A percentile compares a stretch with the other conserved stretches of the same genome.
phyloP scores from a whole-genome alignment of 1,140 invertebrate species.

The Physella acuta region DNA sequence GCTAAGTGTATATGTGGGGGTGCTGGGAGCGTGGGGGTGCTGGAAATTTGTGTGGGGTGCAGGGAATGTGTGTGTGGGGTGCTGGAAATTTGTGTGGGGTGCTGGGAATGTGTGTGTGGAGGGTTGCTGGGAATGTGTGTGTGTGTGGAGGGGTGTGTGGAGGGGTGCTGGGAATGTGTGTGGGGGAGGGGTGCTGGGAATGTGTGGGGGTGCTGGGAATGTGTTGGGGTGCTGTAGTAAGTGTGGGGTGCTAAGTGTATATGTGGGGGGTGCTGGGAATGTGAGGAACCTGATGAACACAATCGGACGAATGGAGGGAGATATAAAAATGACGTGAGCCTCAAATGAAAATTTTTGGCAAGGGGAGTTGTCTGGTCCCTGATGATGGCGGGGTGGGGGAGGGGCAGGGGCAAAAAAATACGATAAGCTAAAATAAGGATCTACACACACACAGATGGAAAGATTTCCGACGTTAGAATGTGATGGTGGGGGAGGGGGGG shows the following conservation, averaged over 20 bases:
- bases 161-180: background rate
- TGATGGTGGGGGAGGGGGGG: too few relatives aligned
- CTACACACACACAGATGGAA: too few relatives aligned
- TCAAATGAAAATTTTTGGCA: too few relatives aligned
- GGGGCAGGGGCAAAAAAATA: too few relatives aligned
- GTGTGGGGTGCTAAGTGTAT: background rate
- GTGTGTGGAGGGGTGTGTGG: background rate
- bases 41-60: background rate
- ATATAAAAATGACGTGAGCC: too few relatives aligned
- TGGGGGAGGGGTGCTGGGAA: background rate
- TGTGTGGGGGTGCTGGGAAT: background rate
- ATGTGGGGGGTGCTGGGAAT: background rate
- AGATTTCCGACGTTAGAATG: too few relatives aligned
- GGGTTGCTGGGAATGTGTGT: background rate
- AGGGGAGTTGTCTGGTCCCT: too few relatives aligned
- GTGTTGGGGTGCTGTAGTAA: background rate
- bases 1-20: background rate
- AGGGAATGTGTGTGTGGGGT: background rate
- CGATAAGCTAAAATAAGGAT: too few relatives aligned
- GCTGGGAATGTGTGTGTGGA: background rate
- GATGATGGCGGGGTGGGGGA: too few relatives aligned
- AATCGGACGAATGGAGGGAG: too few relatives aligned
- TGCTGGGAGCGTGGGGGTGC: background rate
- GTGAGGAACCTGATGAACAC: too few relatives aligned
- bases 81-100: background rate